These are phyloP conservation scores for Cryptus viduatorius DNA, from an alignment of 2,888 invertebrate species.

Conservation along the genomic window DNA sequence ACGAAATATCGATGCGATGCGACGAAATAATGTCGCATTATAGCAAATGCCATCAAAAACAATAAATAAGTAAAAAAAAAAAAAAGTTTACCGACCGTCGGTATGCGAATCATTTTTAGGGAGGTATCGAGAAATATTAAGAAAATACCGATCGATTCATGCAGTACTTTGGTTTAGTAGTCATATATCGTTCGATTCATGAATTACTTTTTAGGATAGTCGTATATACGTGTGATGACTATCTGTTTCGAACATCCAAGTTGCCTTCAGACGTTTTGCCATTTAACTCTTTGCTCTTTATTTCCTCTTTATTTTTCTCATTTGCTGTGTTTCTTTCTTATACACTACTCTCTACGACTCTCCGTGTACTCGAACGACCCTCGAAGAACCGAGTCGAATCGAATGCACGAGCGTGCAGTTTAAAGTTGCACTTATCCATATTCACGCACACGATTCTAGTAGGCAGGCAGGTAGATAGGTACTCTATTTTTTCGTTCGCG, in stretches of 20 bases:
- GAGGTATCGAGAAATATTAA: not conserved
- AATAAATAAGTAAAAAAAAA: not conserved
- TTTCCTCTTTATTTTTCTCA: slow-evolving; percentile 36
- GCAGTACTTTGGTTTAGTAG: not conserved
- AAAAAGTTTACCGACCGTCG: not conserved
- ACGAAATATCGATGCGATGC: no score
- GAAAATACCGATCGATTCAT: not conserved
- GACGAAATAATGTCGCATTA: no score
- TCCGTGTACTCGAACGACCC: slow-evolving; percentile 34
- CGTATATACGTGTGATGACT: not conserved
- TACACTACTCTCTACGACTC: not conserved
- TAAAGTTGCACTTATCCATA: slow-evolving; percentile 61
- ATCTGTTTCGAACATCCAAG: slow-evolving; percentile 11
- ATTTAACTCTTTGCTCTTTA: slow-evolving; percentile 6
- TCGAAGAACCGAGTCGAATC: slow-evolving; percentile 55
- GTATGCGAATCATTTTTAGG: not conserved
- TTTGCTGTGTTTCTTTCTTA: slow-evolving; percentile 15
- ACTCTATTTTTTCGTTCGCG: slow-evolving; percentile 35
- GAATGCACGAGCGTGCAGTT: slow-evolving; percentile 64
- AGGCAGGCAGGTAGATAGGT: slow-evolving; percentile 1
- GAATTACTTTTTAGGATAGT: not conserved
- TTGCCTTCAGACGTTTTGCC: slow-evolving; percentile 18
- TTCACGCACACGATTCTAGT: slow-evolving; percentile 61
- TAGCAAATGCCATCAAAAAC: no score
- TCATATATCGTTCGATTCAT: not conserved